Conservation (phyloP, 2,113 vertebrate species). For the Ophiodon elongatus region DNA sequence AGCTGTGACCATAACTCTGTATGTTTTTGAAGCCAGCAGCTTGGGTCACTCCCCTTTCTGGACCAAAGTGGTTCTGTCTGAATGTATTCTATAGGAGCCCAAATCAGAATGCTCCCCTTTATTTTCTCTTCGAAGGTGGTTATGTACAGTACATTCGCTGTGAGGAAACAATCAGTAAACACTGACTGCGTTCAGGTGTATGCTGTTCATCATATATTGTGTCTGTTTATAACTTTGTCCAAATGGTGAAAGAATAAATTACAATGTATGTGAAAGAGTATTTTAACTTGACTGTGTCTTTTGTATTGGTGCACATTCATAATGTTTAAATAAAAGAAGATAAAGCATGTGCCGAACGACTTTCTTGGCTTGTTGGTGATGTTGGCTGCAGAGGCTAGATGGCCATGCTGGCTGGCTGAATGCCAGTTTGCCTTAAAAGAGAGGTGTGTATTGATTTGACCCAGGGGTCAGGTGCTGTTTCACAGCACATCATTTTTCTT, state of each 20-base stretch:
- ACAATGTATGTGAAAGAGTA: slow-evolving; percentile 53
- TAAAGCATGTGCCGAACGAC: background rate
- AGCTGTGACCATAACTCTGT: slow-evolving; percentile 60
- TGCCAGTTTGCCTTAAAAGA: too few relatives aligned
- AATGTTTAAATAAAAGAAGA: slow-evolving; percentile 30
- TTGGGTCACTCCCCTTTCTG: slow-evolving; percentile 62
- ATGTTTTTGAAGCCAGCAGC: slow-evolving; percentile 65
- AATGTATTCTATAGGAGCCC: slow-evolving; percentile 75
- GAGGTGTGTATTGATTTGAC: too few relatives aligned
- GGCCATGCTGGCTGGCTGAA: too few relatives aligned
- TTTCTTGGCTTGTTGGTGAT: slow-evolving; percentile 4
- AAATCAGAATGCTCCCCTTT: slow-evolving; percentile 37
- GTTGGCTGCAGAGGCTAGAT: background rate
- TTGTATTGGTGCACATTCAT: slow-evolving; percentile 36
- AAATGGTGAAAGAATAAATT: slow-evolving; percentile 73
- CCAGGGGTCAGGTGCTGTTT: too few relatives aligned
- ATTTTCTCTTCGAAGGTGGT: slow-evolving; percentile 48
- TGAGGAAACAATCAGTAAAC: slow-evolving; percentile 46
- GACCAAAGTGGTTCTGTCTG: slow-evolving; percentile 71
- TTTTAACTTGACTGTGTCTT: slow-evolving; percentile 38
- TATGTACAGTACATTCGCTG: slow-evolving; percentile 62
- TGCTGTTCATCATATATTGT: slow-evolving; percentile 67
- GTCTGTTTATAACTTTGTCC: slow-evolving; percentile 58
- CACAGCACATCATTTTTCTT: too few relatives aligned
- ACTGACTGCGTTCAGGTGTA: slow-evolving; percentile 54